phyloP scores from a whole-genome alignment of 2,888 invertebrate genomes.

The Tribolium freemani region DNA sequence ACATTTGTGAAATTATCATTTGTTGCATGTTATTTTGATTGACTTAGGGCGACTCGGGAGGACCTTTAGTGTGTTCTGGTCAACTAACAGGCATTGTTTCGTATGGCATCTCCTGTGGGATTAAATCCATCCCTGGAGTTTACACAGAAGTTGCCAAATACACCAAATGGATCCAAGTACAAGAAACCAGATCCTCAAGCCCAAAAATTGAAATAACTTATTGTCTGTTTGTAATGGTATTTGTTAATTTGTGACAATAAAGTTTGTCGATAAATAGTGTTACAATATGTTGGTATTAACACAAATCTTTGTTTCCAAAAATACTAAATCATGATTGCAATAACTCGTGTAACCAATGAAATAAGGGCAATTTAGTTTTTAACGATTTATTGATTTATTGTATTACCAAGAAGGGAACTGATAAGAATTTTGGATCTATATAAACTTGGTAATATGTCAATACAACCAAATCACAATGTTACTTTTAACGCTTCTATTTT shows the following conservation, averaged over 20 bases:
- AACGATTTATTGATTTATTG: not conserved
- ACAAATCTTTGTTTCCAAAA: too few species aligned
- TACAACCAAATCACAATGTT: not conserved
- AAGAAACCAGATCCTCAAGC: not conserved
- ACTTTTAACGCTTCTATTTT: not conserved
- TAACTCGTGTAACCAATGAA: too few species aligned
- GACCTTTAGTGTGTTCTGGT: constrained; percentile 18
- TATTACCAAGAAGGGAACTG: not conserved
- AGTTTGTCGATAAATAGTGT: too few species aligned
- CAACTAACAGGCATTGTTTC: constrained; percentile 16
- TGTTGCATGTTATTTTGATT: not conserved
- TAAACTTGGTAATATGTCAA: not conserved
- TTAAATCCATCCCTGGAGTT: not conserved
- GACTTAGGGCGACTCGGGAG: constrained; percentile 27
- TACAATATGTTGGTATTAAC: too few species aligned
- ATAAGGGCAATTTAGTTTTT: too few species aligned
- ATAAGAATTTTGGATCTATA: not conserved
- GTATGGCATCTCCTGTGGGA: constrained; percentile 6
- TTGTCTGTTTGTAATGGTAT: not conserved
- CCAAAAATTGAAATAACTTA: not conserved
- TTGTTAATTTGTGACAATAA: not conserved
- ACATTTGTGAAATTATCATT: not conserved
- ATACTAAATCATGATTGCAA: too few species aligned
- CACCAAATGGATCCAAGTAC: constrained; percentile 13
- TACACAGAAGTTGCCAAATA: constrained; percentile 28